Conservation (phyloP, 2,888 invertebrate genomes). For the Rhyacophila evoluta region DNA sequence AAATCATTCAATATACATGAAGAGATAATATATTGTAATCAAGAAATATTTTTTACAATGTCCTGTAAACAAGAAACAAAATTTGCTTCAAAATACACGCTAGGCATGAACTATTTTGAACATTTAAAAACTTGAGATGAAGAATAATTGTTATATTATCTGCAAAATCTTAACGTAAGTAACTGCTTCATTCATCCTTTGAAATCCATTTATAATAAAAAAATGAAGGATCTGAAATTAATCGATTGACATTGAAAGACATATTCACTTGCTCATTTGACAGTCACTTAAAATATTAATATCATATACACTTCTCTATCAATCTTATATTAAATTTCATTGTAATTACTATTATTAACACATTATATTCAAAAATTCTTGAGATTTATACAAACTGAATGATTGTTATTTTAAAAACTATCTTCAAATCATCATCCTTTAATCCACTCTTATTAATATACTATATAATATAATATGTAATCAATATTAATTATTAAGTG, state of each 20-base stretch:
- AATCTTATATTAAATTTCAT: constrained; percentile 27
- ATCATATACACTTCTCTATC: constrained; percentile 44
- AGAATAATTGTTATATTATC: no score
- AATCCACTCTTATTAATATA: constrained; percentile 29
- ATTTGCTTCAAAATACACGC: no score
- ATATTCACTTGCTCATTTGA: constrained; percentile 17
- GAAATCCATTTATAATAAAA: no score
- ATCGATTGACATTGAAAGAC: not conserved
- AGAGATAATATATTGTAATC: no score
- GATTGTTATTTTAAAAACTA: constrained; percentile 11
- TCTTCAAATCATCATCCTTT: constrained; percentile 26
- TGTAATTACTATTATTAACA: constrained; percentile 13
- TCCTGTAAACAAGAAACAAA: no score
- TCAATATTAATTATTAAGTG: constrained; percentile 30
- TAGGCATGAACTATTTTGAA: no score
- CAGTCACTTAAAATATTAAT: constrained; percentile 47
- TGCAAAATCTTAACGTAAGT: no score
- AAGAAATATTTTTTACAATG: no score
- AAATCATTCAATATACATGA: not conserved
- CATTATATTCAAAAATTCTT: constrained; percentile 5
- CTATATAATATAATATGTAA: constrained; percentile 37
- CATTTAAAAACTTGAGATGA: no score
- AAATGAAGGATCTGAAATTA: no score
- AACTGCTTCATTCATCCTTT: no score
- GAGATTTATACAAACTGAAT: constrained; percentile 23